These are phyloP conservation scores for Ptychadena robeensis DNA, from an alignment of 2,797 vertebrate genomes.

Conservation along the genomic window DNA sequence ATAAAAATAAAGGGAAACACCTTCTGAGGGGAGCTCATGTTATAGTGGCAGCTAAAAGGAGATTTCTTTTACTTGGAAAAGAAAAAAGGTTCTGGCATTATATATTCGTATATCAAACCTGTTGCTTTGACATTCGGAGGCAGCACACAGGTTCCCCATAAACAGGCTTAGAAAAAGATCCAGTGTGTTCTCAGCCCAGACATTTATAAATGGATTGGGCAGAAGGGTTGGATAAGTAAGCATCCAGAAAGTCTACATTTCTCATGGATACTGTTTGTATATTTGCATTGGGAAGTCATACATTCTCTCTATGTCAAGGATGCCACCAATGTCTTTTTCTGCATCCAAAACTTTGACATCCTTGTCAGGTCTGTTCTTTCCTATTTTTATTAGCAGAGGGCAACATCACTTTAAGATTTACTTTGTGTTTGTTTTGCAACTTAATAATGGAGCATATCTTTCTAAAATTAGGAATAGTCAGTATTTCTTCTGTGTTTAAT, in stretches of 20 bases:
- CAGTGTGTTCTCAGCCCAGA: neutral
- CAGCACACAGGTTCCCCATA: neutral
- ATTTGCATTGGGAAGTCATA: neutral
- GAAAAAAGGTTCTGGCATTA: neutral
- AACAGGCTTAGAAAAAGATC: too few relatives aligned
- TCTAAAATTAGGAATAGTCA: conserved; percentile 22
- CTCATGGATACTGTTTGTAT: neutral
- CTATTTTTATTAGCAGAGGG: neutral
- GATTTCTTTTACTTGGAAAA: too few relatives aligned
- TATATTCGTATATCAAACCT: neutral
- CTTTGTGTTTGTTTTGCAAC: conserved; percentile 29
- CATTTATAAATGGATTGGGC: neutral
- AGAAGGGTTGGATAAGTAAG: neutral
- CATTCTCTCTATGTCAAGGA: neutral
- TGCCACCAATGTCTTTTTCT: conserved; percentile 8
- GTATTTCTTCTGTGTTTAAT: conserved; percentile 29
- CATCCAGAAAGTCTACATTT: neutral
- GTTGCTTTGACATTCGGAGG: neutral
- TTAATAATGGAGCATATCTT: conserved; percentile 34
- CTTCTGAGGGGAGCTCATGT: too few relatives aligned
- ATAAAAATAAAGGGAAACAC: too few relatives aligned
- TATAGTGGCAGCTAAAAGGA: too few relatives aligned
- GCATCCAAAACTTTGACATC: neutral
- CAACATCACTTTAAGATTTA: conserved; percentile 38
- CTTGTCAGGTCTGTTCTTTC: neutral